A percentile compares a stretch with the other conserved stretches of the same genome.
phyloP scores from a whole-genome alignment of 2,797 vertebrate genomes.

The Takifugu rubripes region DNA sequence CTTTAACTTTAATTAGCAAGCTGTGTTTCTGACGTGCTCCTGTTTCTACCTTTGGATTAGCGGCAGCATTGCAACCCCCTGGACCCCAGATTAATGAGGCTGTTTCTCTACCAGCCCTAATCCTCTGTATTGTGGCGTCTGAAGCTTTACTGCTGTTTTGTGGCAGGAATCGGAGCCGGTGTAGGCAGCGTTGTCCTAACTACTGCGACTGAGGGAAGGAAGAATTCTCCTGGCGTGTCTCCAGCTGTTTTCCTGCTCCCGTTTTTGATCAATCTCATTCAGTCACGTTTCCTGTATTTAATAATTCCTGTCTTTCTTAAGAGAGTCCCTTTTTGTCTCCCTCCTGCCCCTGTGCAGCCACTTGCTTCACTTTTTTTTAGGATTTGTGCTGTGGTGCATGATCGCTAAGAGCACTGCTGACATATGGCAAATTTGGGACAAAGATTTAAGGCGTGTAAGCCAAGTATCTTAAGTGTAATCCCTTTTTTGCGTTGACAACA shows the following conservation, averaged over 20 bases:
- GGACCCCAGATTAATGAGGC: conserved; percentile 61
- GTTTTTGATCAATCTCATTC: conserved; percentile 63
- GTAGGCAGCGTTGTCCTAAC: conserved; percentile 18
- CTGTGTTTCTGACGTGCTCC: conserved; percentile 66
- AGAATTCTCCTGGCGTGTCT: conserved; percentile 40
- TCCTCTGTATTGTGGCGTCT: conserved; percentile 45
- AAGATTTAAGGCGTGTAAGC: conserved; percentile 32
- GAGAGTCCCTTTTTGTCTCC: not conserved
- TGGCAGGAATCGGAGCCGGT: conserved; percentile 24
- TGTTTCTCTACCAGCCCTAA: conserved; percentile 50
- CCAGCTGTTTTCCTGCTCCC: conserved; percentile 59
- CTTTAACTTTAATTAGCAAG: conserved; percentile 61
- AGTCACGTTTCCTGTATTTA: conserved; percentile 39
- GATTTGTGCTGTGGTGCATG: conserved; percentile 16
- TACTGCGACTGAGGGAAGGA: conserved; percentile 37
- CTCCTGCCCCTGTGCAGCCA: not conserved
- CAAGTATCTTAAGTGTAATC: conserved; percentile 27
- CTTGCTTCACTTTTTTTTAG: conserved; percentile 22
- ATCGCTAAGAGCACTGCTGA: conserved; percentile 46
- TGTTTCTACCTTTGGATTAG: conserved; percentile 75
- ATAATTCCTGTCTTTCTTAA: conserved; percentile 31
- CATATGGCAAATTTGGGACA: conserved; percentile 60
- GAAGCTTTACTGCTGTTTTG: conserved; percentile 47
- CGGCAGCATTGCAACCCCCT: conserved; percentile 46
- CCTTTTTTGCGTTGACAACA: conserved; percentile 5